Percentiles rank a stretch among this genome's conserved stretches.
phyloP scores from a whole-genome alignment of 1,140 invertebrate genomes.

The Drosophila sechellia region DNA sequence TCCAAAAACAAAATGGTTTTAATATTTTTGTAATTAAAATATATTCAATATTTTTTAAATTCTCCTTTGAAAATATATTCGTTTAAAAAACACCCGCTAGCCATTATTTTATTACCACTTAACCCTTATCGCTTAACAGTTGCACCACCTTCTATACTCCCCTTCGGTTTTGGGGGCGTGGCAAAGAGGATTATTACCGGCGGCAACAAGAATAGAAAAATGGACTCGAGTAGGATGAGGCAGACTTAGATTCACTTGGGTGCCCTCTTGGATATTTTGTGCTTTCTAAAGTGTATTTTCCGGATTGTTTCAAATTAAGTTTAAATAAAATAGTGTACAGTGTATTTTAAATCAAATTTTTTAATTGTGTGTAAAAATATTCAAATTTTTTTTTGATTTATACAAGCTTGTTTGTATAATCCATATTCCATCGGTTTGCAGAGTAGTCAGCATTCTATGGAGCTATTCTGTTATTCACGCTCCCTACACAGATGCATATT shows the following conservation, averaged over 20 bases:
- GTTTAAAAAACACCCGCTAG: neutral
- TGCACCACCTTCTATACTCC: neutral
- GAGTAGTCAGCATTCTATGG: neutral
- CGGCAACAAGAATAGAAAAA: slow-evolving; percentile 23
- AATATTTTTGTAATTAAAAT: neutral
- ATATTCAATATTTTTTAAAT: neutral
- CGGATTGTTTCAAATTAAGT: too few relatives aligned
- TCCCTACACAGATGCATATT: slow-evolving; percentile 32
- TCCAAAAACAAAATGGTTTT: neutral
- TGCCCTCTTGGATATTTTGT: slow-evolving; percentile 13
- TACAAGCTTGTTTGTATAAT: neutral
- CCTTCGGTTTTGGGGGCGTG: slow-evolving; percentile 36
- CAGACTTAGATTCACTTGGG: slow-evolving; percentile 55
- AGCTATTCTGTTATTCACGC: neutral
- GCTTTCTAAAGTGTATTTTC: neutral
- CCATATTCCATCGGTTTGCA: neutral
- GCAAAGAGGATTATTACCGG: slow-evolving; percentile 70
- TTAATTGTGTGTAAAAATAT: neutral
- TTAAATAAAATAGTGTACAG: too few relatives aligned
- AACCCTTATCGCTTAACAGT: slow-evolving; percentile 38
- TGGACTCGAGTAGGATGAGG: slow-evolving; percentile 3
- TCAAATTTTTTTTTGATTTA: neutral
- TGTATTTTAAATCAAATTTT: too few relatives aligned
- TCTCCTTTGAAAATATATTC: too few relatives aligned
- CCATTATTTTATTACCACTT: slow-evolving; percentile 1